phyloP scores from a whole-genome alignment of 2,113 vertebrate genomes.

The zebrafish (Danio rerio) region DNA sequence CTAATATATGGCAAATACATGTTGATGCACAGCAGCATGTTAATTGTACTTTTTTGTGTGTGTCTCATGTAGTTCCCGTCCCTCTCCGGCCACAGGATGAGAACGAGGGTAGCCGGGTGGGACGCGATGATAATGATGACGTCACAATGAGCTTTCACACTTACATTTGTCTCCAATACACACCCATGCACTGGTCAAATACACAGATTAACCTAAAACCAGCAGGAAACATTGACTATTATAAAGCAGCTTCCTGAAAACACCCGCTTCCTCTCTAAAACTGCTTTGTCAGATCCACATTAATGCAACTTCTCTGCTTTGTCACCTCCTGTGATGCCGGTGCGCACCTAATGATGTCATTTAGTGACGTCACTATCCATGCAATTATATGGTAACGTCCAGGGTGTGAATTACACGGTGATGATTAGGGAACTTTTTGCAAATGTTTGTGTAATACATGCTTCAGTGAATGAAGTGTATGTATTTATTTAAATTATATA shows the following conservation, averaged over 20 bases:
- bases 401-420: too few species aligned
- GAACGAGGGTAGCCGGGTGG: slow-evolving; percentile 59
- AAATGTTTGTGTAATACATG: too few species aligned
- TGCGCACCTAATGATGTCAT: background rate
- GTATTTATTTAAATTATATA: too few species aligned
- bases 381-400: too few species aligned
- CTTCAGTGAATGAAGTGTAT: too few species aligned
- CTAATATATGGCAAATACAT: background rate
- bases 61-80: slow-evolving; percentile 10
- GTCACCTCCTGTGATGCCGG: background rate
- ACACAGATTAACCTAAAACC: slow-evolving; percentile 26
- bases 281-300: slow-evolving; percentile 56
- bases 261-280: slow-evolving; percentile 43
- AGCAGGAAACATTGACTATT: slow-evolving; percentile 49
- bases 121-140: slow-evolving; percentile 32
- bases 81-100: slow-evolving; percentile 53
- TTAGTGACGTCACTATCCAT: background rate
- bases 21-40: background rate
- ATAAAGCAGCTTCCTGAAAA: slow-evolving; percentile 46
- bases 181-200: background rate
- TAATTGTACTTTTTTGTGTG: background rate
- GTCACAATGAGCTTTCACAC: slow-evolving; percentile 10
- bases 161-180: slow-evolving; percentile 29
- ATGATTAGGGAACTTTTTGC: too few species aligned
- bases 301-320: slow-evolving; percentile 1